phyloP scores from a whole-genome alignment of 2,113 vertebrate species.

The Archilochus colubris region DNA sequence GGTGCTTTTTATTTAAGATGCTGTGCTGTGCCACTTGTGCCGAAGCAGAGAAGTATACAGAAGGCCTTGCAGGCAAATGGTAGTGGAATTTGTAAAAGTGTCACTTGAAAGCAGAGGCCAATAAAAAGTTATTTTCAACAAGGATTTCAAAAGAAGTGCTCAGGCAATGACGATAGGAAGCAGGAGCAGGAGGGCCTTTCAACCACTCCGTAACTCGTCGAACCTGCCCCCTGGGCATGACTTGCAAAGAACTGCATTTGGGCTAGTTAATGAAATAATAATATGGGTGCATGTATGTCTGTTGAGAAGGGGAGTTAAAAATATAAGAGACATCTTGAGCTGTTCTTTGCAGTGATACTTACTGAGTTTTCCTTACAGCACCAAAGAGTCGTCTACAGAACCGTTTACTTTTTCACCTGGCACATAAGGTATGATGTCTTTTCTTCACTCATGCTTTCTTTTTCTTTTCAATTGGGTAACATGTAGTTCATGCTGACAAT shows the following conservation, averaged over 20 bases:
- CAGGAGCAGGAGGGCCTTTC: not conserved
- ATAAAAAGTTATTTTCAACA: not conserved
- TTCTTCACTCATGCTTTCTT: not conserved
- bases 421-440: slow-evolving; percentile 89
- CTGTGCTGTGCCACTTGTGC: not conserved
- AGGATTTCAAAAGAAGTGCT: not conserved
- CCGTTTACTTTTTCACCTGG: slow-evolving; percentile 95
- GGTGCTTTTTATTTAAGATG: not conserved
- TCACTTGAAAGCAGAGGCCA: not conserved
- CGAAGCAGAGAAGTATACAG: not conserved
- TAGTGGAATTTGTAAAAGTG: not conserved
- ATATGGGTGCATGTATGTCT: not conserved
- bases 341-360: not conserved
- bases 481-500: not conserved
- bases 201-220: not conserved
- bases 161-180: not conserved
- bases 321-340: not conserved
- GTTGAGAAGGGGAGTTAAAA: not conserved
- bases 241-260: not conserved
- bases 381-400: slow-evolving; percentile 91
- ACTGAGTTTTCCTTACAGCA: slow-evolving; percentile 74
- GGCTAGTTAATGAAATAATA: not conserved
- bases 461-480: not conserved
- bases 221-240: not conserved
- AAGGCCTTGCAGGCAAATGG: not conserved